Evolutionary conservation across 1,140 invertebrate genomes (phyloP).

Genomic region (Drosophila ficusphila): DNA sequence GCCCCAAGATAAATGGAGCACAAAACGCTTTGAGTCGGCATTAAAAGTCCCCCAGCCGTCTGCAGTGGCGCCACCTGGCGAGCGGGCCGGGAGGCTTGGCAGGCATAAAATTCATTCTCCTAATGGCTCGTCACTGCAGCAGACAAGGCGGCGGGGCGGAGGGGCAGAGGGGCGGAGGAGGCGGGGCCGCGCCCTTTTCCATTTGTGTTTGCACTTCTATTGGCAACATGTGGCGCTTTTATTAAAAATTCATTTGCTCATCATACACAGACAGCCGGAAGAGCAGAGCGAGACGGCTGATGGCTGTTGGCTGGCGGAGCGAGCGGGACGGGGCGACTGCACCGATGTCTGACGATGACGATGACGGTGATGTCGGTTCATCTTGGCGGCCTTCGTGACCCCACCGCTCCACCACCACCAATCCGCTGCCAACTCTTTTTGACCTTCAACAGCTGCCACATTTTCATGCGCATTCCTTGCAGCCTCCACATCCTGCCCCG

Average conservation of each 20-base stretch:
- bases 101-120: slow-evolving; percentile 73
- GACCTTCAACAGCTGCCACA: slow-evolving; percentile 78
- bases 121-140: slow-evolving; percentile 71
- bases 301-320: no score
- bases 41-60: slow-evolving; percentile 44
- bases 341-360: slow-evolving; percentile 45
- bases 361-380: slow-evolving; percentile 22
- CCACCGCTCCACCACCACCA: not conserved
- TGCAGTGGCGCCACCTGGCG: slow-evolving; percentile 52
- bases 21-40: slow-evolving; percentile 64
- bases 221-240: slow-evolving; percentile 81
- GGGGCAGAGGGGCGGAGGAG: not conserved
- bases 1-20: slow-evolving; percentile 65
- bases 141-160: slow-evolving; percentile 3
- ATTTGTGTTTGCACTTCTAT: slow-evolving; percentile 78
- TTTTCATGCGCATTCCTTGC: slow-evolving; percentile 57
- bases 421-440: slow-evolving; percentile 26
- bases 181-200: slow-evolving; percentile 26
- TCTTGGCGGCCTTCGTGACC: slow-evolving; percentile 31
- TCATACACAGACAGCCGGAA: slow-evolving; percentile 48
- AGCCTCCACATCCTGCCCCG: not conserved
- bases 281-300: not conserved
- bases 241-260: slow-evolving; percentile 82
- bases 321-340: not conserved
- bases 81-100: not conserved